Evolutionary conservation across 2,888 invertebrate genomes (phyloP), one percentile per base, ranked within the genome.

Genomic region (Alsophila aescularia): DNA sequence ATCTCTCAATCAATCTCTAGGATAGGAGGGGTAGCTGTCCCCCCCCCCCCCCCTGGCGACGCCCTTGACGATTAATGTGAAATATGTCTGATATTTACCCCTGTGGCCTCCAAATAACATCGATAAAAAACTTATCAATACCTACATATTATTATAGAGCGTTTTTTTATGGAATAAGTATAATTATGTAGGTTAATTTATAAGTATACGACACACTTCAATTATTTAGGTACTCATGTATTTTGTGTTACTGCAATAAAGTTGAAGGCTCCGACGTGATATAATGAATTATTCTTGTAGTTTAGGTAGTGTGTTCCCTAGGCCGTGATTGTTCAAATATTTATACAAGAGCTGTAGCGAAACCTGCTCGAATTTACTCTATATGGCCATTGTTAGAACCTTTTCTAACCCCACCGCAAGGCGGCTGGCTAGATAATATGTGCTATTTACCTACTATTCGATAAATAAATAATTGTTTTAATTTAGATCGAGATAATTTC

Each of bases 261-360:
- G 61, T 62, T 66, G 59, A 63, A 59, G 58, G 60, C 50, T 40
- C 53, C 58, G 56, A 52, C 58, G 54, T 60, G 59, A 65, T 68
- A 52, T 55, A 60, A 69, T 74, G 60, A 74, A 75, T 75, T 63
- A 75, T 75, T 73, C 64, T 58, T 47, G 52, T 58, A 69, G 65
- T 69, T 66, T 61, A 56, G 63, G 50, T 59, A 64, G 65, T 60
- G 62, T 64, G 67, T 60, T 70, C 58, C 61, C 63, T 57, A 56
- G 55, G 58, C 60, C 58, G 55, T 61, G 61, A 66, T 72, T 70
- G 68, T 64, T 75, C 45, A 70, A 75, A 67, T 74, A 75, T 75
- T 72, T 68, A 72, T 63, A 60, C 37, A 42, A 52, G 44, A 53
- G 57, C 64, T 60, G 55, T 67, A 52, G 64, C 56, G 54, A 58